Base-by-base conservation (phyloP, 2,888 invertebrate genomes). In the Orchestes rusci region DNA sequence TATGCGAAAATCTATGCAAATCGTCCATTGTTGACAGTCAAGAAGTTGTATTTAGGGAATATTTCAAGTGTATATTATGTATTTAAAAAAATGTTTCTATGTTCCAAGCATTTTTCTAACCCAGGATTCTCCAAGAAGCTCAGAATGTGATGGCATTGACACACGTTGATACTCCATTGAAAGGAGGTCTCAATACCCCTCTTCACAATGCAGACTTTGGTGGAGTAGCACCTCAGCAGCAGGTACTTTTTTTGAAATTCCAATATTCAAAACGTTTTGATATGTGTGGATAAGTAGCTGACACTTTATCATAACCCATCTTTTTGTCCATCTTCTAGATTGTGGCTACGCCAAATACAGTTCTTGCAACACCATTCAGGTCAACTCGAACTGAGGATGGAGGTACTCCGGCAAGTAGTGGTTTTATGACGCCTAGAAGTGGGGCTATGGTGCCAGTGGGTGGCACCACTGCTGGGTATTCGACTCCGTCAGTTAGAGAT, bases 121-220 rank as follows among this genome's bases (percentile, higher is more conserved):
- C 38, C 33, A 57, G 80, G 55, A 81, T 86, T 51, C 74, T 88
- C 49, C 84, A 95, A 79, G 97, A 97, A 70, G 97, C 97, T 0
- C 95, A 97, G 69, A 97, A 99, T 65, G 88, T 99, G 62, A 94
- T 99, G 90, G 96, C 97, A 0, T 72, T 99, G 15, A 92, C 93
- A 0, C 95, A 97, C 66, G 94, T 95, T 2, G 97, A 99, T 63
- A 99, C 97, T 0, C 97, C 97, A 0, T 71, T 99, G 13, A 96
- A 96, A 67, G 88, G 97, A 34, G 99, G 99, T 0, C 64, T 90
- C 16, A 99, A 99, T 67, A 96, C 96, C 0, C 93, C 95, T 0
- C 72, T 99, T 3, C 83, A 85, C 48, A 84, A 92, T 12, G 79
- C 86, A 0, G 94, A 96, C 69, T 94, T 96, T 67, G 80, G 81